These are phyloP conservation scores for Onthophagus sagittarius DNA, from an alignment of 2,888 invertebrate species.

Conservation along the genomic window DNA sequence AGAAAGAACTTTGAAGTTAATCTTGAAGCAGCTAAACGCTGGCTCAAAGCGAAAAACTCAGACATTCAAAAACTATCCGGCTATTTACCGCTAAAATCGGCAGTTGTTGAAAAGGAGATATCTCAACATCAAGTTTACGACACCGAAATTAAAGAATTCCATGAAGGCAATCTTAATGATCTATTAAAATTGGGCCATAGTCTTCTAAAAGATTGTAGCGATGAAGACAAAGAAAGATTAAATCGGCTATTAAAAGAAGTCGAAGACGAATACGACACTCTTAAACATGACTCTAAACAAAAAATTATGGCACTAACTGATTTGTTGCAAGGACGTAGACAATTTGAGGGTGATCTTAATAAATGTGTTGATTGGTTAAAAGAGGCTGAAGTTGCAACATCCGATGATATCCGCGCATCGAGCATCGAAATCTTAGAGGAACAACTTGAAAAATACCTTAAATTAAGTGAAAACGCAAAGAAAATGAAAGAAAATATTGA, in stretches of 20 bases:
- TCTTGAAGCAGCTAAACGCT: constrained; percentile 72
- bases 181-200: constrained; percentile 71
- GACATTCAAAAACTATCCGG: constrained; percentile 73
- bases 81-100: constrained; percentile 73
- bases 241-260: constrained; percentile 66
- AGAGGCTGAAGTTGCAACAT: constrained; percentile 83
- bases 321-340: constrained; percentile 70
- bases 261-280: constrained; percentile 65
- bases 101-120: constrained; percentile 80
- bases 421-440: constrained; percentile 81
- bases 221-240: constrained; percentile 62
- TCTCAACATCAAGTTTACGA: constrained; percentile 71
- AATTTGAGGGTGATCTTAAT: constrained; percentile 77
- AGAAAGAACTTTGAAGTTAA: constrained; percentile 74
- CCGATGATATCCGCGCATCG: constrained; percentile 74
- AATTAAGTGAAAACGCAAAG: constrained; percentile 70
- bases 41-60: constrained; percentile 74
- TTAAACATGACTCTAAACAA: constrained; percentile 70
- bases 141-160: constrained; percentile 72
- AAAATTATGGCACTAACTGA: constrained; percentile 69
- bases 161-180: constrained; percentile 69
- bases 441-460: constrained; percentile 81
- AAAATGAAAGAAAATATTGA: constrained; percentile 67
- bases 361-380: constrained; percentile 85
- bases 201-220: constrained; percentile 78